Evolutionary conservation across 1,140 invertebrate genomes (phyloP).

Genomic region (Cydia pomonella): DNA sequence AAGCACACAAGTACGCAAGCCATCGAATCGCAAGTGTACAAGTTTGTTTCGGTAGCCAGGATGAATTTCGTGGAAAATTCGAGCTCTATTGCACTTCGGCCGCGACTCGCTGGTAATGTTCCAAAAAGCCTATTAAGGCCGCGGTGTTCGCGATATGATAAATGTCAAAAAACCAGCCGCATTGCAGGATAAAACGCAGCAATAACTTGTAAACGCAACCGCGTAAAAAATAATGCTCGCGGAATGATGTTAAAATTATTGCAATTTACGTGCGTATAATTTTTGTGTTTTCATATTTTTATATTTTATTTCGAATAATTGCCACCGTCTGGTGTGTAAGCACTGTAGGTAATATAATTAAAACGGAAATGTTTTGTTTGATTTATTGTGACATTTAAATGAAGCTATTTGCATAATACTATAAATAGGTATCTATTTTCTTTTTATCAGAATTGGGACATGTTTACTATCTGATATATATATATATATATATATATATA

Average conservation of each 20-base stretch:
- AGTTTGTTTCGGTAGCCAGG: neutral
- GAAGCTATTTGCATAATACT: too few relatives aligned
- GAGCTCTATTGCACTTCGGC: constrained; percentile 35
- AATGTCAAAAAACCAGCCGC: constrained; percentile 73
- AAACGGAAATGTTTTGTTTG: neutral
- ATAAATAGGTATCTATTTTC: too few relatives aligned
- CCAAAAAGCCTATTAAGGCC: constrained; percentile 73
- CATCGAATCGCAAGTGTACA: neutral
- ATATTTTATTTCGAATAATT: neutral
- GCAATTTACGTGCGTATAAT: neutral
- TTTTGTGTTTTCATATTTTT: neutral
- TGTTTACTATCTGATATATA: too few relatives aligned
- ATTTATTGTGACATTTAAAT: too few relatives aligned
- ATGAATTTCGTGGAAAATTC: neutral
- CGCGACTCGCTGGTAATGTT: constrained; percentile 64
- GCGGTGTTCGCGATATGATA: constrained; percentile 58
- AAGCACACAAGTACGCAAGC: too few relatives aligned
- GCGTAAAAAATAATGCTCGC: constrained; percentile 46
- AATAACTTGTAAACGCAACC: constrained; percentile 48
- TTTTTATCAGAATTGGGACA: too few relatives aligned
- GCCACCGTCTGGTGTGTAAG: too few relatives aligned
- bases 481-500: too few relatives aligned
- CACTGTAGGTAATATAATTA: neutral
- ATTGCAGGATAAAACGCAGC: constrained; percentile 64
- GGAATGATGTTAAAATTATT: constrained; percentile 35